These are phyloP conservation scores for Caligus rogercresseyi DNA, from an alignment of 1,140 invertebrate species.

Conservation along the genomic window DNA sequence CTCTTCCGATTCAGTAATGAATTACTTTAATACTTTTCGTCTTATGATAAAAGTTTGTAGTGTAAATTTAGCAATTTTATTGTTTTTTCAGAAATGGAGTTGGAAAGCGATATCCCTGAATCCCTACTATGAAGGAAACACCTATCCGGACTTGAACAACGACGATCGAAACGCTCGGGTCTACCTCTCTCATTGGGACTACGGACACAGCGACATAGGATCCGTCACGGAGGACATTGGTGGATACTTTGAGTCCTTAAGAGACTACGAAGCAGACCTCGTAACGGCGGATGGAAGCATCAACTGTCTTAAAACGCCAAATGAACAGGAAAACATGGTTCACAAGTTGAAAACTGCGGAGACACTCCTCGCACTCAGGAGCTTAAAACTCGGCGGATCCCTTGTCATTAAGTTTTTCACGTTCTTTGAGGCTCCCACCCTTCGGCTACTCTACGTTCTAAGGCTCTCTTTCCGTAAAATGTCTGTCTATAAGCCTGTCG, in stretches of 20 bases:
- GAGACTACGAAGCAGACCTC: conserved; percentile 31
- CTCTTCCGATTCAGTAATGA: too few species aligned
- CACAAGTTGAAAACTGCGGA: conserved; percentile 62
- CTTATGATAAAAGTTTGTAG: not conserved
- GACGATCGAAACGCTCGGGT: conserved; percentile 67
- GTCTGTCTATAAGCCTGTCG: conserved; percentile 60
- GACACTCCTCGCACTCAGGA: conserved; percentile 34
- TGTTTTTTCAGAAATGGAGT: conserved; percentile 44
- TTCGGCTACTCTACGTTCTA: conserved; percentile 61
- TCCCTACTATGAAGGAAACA: conserved; percentile 76
- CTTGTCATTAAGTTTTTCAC: conserved; percentile 87
- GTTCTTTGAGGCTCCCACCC: conserved; percentile 57
- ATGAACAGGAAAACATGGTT: conserved; percentile 62
- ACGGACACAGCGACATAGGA: conserved; percentile 64
- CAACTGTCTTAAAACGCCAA: conserved; percentile 58
- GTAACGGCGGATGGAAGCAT: conserved; percentile 87
- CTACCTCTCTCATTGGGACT: conserved; percentile 60
- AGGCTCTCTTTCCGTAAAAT: conserved; percentile 51
- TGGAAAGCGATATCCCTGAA: conserved; percentile 74
- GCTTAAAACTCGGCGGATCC: conserved; percentile 40
- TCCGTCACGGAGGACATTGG: conserved; percentile 54
- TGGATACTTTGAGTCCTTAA: conserved; percentile 34
- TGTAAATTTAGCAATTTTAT: conserved; percentile 31
- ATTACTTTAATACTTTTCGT: too few species aligned
- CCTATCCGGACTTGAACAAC: conserved; percentile 46